Conservation (phyloP, 1,140 invertebrate genomes). For the Paraescarpia echinospica region DNA sequence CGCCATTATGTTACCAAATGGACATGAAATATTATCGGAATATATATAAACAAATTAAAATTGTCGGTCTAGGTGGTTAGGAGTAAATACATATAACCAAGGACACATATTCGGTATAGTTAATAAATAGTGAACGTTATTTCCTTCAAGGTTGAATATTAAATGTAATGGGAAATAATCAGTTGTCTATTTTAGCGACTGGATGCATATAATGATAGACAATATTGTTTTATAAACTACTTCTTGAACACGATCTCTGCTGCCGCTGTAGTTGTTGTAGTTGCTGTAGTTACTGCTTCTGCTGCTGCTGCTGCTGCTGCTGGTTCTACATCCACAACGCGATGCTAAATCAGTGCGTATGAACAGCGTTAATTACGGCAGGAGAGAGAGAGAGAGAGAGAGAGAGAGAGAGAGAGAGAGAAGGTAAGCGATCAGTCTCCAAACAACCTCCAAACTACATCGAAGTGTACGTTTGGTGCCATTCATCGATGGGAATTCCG, state of each 20-base stretch:
- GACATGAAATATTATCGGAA: neutral
- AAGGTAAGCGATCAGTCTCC: too few species aligned
- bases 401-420: too few species aligned
- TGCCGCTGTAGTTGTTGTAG: neutral
- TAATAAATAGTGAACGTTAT: neutral
- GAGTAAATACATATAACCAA: neutral
- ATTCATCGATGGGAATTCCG: too few species aligned
- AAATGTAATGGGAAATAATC: neutral
- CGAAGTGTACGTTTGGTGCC: too few species aligned
- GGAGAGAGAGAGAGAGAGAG: too few species aligned
- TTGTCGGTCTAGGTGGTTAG: neutral
- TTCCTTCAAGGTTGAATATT: neutral
- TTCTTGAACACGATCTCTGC: neutral
- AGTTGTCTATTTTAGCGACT: neutral
- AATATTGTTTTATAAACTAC: neutral
- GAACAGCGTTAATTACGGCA: neutral
- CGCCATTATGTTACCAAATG: neutral
- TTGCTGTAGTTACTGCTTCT: neutral
- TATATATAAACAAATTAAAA: neutral
- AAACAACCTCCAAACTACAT: too few species aligned
- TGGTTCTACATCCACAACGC: neutral
- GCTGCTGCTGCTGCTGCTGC: neutral
- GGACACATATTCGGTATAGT: neutral
- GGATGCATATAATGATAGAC: neutral
- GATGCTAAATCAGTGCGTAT: neutral